Evolutionary conservation across 2,888 invertebrate species (phyloP), one percentile per base, ranked within the genome.

Genomic region (Capitulum mitella): DNA sequence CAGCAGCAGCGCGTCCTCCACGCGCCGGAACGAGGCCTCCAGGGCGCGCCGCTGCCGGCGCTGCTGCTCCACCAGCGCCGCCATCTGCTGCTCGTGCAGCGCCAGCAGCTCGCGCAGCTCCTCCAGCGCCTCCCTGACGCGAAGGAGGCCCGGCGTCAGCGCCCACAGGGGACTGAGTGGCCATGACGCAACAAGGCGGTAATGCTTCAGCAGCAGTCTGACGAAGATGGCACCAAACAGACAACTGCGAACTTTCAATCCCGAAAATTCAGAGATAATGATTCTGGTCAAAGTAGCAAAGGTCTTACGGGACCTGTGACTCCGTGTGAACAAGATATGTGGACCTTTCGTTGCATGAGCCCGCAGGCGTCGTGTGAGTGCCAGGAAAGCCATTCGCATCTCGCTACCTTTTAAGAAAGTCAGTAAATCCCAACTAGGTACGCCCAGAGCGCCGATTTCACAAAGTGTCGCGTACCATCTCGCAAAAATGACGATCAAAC

Each of bases 11-110:
- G 46, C 46, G 5, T 48, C 46, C 46, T 76, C 76, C 29, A n/a
- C 14, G 16, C 43, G 76, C 16, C 46, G 76, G 32, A 46, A 48
- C n/a, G 46, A 29, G 6, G 76, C 46, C 46, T 76, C 76, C 46
- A 76, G 76, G 16, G 76, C 76, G 76, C 46, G 76, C 46, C 76
- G 43, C 76, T 76, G 76, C 29, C 32, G 46, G 43, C 46, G 76
- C 46, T 76, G 76, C 76, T 76, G 46, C 46, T 76, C 46, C 29
- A 76, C 76, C 76, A 76, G 76, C 76, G 43, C 29, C 19, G 46
- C 29, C 46, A 76, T n/a, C 76, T 48, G 76, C 29, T 29, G 76
- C 6, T 43, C 29, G 46, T 76, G 76, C 29, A 43, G 76, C 76
- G 76, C 19, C 76, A 43, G 48, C 76, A 76, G 48, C 2, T 76